Evolutionary conservation across 2,797 vertebrate species (phyloP).

Genomic region (Miichthys miiuy): DNA sequence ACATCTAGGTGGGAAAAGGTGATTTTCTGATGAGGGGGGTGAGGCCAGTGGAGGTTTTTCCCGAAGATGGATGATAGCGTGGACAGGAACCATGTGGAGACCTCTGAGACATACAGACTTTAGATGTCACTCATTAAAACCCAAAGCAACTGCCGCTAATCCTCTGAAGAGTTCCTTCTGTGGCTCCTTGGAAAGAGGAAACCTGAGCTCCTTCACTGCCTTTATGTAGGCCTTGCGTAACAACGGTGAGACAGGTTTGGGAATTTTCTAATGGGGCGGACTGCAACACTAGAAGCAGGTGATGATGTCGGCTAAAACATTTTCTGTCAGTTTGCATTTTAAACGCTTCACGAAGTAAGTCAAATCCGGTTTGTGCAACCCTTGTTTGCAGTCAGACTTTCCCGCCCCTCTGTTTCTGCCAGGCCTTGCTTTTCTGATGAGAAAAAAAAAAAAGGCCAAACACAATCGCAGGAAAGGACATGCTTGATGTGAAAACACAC

Average conservation of each 20-base stretch:
- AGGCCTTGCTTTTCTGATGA: conserved; percentile 41
- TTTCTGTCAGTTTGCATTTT: conserved; percentile 82
- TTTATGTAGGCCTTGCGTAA: conserved; percentile 63
- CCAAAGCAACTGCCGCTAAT: conserved; percentile 60
- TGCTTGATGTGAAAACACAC: conserved; percentile 73
- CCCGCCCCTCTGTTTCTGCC: conserved; percentile 44
- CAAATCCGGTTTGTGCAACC: conserved; percentile 79
- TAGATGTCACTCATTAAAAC: conserved; percentile 74
- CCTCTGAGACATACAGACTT: conserved; percentile 50
- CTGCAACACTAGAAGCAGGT: conserved; percentile 77
- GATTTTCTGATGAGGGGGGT: conserved; percentile 46
- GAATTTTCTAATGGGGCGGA: conserved; percentile 61
- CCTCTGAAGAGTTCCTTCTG: conserved; percentile 45
- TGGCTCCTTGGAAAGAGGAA: conserved; percentile 32
- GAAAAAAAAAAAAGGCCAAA: conserved; percentile 49
- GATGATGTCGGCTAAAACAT: conserved; percentile 82
- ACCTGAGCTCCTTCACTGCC: conserved; percentile 34
- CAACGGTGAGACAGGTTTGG: conserved; percentile 59
- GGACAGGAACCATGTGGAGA: conserved; percentile 52
- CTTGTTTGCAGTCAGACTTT: conserved; percentile 61
- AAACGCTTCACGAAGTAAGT: conserved; percentile 81
- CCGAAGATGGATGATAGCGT: conserved; percentile 52
- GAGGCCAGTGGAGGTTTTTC: conserved; percentile 17
- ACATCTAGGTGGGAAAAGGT: conserved; percentile 62
- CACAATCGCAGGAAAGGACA: conserved; percentile 56